Percentiles rank a stretch among this genome's conserved stretches.
phyloP scores from a whole-genome alignment of 1,140 invertebrate genomes.

The Chymomyza costata region DNA sequence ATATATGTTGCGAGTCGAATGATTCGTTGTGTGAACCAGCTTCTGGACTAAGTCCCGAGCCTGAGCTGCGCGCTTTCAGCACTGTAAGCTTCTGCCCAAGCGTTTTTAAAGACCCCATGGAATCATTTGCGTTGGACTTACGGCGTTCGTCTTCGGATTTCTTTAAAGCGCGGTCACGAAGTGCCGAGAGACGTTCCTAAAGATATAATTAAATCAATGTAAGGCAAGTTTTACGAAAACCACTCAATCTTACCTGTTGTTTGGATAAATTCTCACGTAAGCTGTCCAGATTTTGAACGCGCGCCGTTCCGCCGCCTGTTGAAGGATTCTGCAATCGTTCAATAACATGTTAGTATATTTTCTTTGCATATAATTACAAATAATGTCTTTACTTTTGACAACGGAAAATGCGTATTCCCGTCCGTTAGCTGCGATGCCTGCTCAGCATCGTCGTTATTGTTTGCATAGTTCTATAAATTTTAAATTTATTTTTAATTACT shows the following conservation, averaged over 20 bases:
- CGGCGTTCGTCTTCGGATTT: slow-evolving; percentile 28
- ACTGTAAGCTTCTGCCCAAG: slow-evolving; percentile 30
- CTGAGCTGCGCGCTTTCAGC: slow-evolving; percentile 13
- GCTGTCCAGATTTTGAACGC: slow-evolving; percentile 48
- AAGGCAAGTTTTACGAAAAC: neutral
- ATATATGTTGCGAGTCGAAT: neutral
- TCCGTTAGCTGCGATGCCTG: slow-evolving; percentile 16
- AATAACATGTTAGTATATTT: too few species aligned
- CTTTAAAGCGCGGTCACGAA: slow-evolving; percentile 45
- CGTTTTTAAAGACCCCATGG: slow-evolving; percentile 42
- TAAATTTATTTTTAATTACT: too few species aligned
- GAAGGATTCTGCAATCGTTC: slow-evolving; percentile 34
- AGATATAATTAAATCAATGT: too few species aligned
- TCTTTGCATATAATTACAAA: too few species aligned
- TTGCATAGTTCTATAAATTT: slow-evolving; percentile 11
- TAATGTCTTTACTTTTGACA: slow-evolving; percentile 40
- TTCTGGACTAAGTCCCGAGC: too few species aligned
- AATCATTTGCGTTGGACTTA: slow-evolving; percentile 38
- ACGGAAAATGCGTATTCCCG: slow-evolving; percentile 35
- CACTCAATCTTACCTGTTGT: slow-evolving; percentile 35
- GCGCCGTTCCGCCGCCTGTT: slow-evolving; percentile 3
- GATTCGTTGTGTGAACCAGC: too few species aligned
- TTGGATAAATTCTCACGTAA: slow-evolving; percentile 52
- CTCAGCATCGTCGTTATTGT: slow-evolving; percentile 37
- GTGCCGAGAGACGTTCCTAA: slow-evolving; percentile 44